phyloP scores from a whole-genome alignment of 2,113 vertebrate species.

The Stigmatopora nigra region DNA sequence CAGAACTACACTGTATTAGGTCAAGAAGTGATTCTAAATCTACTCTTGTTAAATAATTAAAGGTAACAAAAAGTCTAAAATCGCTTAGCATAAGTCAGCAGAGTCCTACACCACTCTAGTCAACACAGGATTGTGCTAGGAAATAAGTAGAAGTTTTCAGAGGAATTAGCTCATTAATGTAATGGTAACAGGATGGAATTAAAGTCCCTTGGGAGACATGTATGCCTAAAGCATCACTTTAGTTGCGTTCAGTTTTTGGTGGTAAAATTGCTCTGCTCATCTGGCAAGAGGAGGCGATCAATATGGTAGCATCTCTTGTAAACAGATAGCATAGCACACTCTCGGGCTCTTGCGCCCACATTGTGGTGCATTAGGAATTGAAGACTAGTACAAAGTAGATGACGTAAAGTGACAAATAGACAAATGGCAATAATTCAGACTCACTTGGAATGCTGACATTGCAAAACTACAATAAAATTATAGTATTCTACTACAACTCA shows the following conservation, averaged over 20 bases:
- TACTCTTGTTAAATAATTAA: not conserved
- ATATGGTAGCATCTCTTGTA: constrained; percentile 69
- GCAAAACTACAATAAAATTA: no score
- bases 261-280: constrained; percentile 70
- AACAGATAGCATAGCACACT: constrained; percentile 71
- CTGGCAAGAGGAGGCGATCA: constrained; percentile 70
- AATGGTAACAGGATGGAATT: constrained; percentile 75
- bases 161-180: constrained; percentile 77
- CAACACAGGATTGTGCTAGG: constrained; percentile 62
- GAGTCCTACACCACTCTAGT: constrained; percentile 49
- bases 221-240: constrained; percentile 61
- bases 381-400: constrained; percentile 59
- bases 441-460: no score
- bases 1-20: no score
- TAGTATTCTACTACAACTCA: no score
- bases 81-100: no score
- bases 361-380: constrained; percentile 62
- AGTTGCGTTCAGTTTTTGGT: constrained; percentile 64
- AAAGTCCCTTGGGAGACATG: constrained; percentile 65
- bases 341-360: constrained; percentile 51
- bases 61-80: constrained; percentile 13
- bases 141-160: constrained; percentile 66
- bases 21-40: not conserved
- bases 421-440: not conserved
- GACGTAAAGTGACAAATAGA: constrained; percentile 64